phyloP scores from a whole-genome alignment of 2,888 invertebrate genomes.

The Nezara viridula region DNA sequence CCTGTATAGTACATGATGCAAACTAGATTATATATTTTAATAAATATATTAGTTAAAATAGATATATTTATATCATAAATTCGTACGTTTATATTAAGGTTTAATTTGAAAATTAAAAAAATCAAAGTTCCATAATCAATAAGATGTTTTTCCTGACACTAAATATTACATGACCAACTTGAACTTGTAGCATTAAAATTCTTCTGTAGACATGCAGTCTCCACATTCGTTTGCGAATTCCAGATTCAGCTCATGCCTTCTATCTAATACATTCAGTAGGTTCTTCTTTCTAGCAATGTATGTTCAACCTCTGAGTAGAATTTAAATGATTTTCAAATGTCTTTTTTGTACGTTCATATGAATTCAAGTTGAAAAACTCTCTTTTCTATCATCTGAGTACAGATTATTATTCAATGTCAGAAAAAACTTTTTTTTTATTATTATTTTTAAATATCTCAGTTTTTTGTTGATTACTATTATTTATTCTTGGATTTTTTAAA shows the following conservation, averaged over 20 bases:
- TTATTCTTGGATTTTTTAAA: background rate
- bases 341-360: conserved; percentile 50
- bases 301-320: conserved; percentile 49
- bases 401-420: background rate
- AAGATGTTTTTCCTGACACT: conserved; percentile 3
- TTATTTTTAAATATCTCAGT: background rate
- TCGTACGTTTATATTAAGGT: too few species aligned
- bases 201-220: conserved; percentile 52
- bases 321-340: conserved; percentile 47
- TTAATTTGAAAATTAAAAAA: too few species aligned
- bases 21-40: too few species aligned
- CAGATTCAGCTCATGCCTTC: conserved; percentile 44
- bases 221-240: conserved; percentile 41
- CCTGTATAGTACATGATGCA: too few species aligned
- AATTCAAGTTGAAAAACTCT: conserved; percentile 51
- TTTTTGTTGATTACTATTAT: background rate
- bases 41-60: too few species aligned
- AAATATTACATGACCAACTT: background rate
- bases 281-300: conserved; percentile 57
- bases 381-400: conserved; percentile 14
- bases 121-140: background rate
- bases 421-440: background rate
- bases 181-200: conserved; percentile 47
- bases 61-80: too few species aligned
- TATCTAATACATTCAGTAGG: conserved; percentile 54